These are phyloP conservation scores for Odontothrips loti DNA, from an alignment of 2,888 invertebrate species.

Conservation along the genomic window DNA sequence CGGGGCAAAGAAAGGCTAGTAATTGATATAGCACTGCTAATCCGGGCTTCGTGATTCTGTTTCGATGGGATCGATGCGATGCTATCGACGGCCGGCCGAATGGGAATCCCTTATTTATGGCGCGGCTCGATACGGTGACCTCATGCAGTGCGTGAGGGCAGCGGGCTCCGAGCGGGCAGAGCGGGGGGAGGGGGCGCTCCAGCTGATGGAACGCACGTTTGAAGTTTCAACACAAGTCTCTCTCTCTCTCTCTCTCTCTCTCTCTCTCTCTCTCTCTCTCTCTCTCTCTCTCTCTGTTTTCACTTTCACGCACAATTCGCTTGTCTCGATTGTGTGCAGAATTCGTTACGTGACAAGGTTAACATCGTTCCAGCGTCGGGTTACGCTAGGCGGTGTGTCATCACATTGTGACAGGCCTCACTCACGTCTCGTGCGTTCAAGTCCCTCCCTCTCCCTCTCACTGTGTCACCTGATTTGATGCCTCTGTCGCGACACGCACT, in stretches of 20 bases:
- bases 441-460: not conserved
- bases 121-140: not conserved
- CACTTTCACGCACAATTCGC: too few relatives aligned
- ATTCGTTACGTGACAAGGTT: not conserved
- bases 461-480: conserved; percentile 13
- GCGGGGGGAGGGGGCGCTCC: conserved; percentile 1
- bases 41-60: not conserved
- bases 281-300: too few relatives aligned
- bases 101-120: not conserved
- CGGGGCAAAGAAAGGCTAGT: conserved; percentile 17
- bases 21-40: conserved; percentile 25
- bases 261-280: too few relatives aligned
- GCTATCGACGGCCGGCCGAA: not conserved
- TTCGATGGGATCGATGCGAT: not conserved
- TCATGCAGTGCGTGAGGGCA: not conserved
- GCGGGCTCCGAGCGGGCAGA: not conserved
- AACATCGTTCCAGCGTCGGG: too few relatives aligned
- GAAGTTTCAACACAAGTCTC: too few relatives aligned
- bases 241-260: too few relatives aligned
- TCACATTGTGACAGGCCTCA: too few relatives aligned
- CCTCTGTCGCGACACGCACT: not conserved
- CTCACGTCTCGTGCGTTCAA: not conserved
- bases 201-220: not conserved
- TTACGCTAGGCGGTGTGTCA: not conserved
- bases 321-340: too few relatives aligned